Base-by-base conservation (phyloP, 2,113 vertebrate species). In the Takifugu bimaculatus region DNA sequence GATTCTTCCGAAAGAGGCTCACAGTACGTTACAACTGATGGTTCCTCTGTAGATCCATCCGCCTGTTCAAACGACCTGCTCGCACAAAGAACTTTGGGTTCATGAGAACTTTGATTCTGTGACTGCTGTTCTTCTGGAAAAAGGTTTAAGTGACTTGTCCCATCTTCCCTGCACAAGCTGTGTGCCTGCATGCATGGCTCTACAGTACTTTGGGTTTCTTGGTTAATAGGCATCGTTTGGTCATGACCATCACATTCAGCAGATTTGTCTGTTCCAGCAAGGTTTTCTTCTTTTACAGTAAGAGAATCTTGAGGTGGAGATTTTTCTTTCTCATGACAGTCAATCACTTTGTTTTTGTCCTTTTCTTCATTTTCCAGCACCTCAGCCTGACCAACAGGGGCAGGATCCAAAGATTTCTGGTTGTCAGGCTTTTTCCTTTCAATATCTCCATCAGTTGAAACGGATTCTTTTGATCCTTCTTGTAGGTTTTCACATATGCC, bases 361-460 rank as follows among this genome's bases (percentile, higher is more conserved):
- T 58, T 26, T 51, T 5, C n/a, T 65, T 42, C 3, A 59, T 60
- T 48, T 68, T 62, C 26, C 57, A 2, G 15, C 27, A 39, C 58
- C 68, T 75, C 50, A 63, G 56, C 29, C 62, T 26, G 57, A 44
- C 5, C 14, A 29, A 20, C 25, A 15, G 25, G 53, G 6, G 49
- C 35, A 39, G 35, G 14, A 65, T 52, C 57, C 47, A 12, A 12
- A 1, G 14, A 13, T 27, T 51, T 60, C 45, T 66, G 48, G 26
- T 64, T 28, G 39, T 70, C 53, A 39, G 50, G 68, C 26, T 13
- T 28, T 7, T 65, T 27, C 4, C 11, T 63, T 43, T 63, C 43
- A 3, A 26, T 15, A 2, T 39, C 7, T 11, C 11, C 11, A 39
- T 39, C 35, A 39, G 35, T 10, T 43, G 14, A 74, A 57, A 1